phyloP scores from a whole-genome alignment of 2,888 invertebrate genomes.

The Eumacrocentrus americanus region DNA sequence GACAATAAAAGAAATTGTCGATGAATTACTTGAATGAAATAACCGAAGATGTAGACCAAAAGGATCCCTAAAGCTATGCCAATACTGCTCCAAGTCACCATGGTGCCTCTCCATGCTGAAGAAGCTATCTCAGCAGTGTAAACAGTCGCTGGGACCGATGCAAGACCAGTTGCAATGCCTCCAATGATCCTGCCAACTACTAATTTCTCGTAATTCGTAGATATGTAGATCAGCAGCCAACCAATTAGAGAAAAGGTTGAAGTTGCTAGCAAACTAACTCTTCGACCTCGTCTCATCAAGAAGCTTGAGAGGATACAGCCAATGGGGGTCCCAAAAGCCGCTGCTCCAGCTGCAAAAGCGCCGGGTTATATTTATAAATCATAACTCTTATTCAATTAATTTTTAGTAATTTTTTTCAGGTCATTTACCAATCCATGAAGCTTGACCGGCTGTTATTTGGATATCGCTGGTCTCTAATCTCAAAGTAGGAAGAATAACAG shows the following conservation, averaged over 20 bases:
- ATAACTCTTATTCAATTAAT: not conserved
- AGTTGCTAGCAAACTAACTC: slow-evolving; percentile 61
- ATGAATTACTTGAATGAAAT: slow-evolving; percentile 61
- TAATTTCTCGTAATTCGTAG: slow-evolving; percentile 57
- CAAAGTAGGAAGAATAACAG: slow-evolving; percentile 63
- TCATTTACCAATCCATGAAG: slow-evolving; percentile 67
- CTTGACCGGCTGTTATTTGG: slow-evolving; percentile 57
- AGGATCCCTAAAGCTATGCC: slow-evolving; percentile 65
- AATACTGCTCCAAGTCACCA: slow-evolving; percentile 66
- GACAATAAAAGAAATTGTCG: not conserved
- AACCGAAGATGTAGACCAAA: slow-evolving; percentile 64
- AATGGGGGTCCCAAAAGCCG: slow-evolving; percentile 65
- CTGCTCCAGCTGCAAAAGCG: slow-evolving; percentile 63
- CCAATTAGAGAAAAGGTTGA: slow-evolving; percentile 64
- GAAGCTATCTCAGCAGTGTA: slow-evolving; percentile 65
- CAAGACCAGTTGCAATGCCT: slow-evolving; percentile 65
- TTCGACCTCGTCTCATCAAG: slow-evolving; percentile 65
- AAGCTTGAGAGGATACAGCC: slow-evolving; percentile 65
- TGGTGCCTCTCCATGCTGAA: slow-evolving; percentile 61
- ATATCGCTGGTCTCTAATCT: slow-evolving; percentile 49
- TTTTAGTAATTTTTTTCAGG: slow-evolving; percentile 10
- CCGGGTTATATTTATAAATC: slow-evolving; percentile 22
- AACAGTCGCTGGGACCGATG: slow-evolving; percentile 65
- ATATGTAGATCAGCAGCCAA: slow-evolving; percentile 64
- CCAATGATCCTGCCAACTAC: slow-evolving; percentile 63